A percentile compares a stretch with the other conserved stretches of the same genome.
Conservation (phyloP, 2,113 vertebrate species). For the Alligator mississippiensis region DNA sequence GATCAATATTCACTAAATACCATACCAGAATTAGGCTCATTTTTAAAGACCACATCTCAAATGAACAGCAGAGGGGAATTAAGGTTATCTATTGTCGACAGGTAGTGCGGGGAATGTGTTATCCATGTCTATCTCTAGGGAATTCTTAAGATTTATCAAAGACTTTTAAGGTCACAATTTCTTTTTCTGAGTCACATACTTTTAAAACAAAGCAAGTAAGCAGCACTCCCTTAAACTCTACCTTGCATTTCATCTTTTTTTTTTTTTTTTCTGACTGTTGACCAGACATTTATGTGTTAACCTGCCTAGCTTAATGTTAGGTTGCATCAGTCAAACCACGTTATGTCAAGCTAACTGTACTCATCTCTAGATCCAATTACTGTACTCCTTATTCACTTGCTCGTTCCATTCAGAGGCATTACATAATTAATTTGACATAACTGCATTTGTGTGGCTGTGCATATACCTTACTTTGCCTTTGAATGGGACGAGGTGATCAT, state of each 20-base stretch:
- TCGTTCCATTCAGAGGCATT: not conserved
- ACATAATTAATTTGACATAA: not conserved
- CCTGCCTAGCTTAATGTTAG: not conserved
- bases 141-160: not conserved
- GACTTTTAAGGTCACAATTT: rapidly evolving
- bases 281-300: constrained; percentile 17
- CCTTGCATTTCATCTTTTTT: constrained; percentile 24
- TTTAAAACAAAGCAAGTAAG: not conserved
- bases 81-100: not conserved
- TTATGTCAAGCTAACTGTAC: not conserved
- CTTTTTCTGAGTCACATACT: not conserved
- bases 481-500: not conserved
- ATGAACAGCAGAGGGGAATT: not conserved
- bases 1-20: not conserved
- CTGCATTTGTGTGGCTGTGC: not conserved
- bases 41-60: not conserved
- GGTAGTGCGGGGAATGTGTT: not conserved
- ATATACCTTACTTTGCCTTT: constrained; percentile 20
- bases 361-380: constrained; percentile 3
- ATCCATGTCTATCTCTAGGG: not conserved
- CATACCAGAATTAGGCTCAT: not conserved
- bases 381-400: not conserved
- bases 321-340: not conserved
- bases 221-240: not conserved
- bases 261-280: not conserved